Conservation (phyloP, 2,113 vertebrate genomes). For the Percopsis transmontana region DNA sequence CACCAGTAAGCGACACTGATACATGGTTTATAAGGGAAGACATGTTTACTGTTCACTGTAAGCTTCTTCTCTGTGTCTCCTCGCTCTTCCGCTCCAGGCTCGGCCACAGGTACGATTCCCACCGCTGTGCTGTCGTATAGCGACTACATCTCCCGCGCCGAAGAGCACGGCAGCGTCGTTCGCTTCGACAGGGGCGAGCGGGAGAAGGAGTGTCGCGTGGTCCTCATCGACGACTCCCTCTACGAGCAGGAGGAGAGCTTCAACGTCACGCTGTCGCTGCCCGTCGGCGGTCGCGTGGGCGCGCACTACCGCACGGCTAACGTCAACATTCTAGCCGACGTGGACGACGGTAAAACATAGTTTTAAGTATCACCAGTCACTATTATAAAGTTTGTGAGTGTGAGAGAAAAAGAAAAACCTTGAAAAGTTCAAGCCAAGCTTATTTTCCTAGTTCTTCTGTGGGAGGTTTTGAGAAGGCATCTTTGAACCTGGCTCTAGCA, state of each 20-base stretch:
- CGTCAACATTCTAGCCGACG: conserved; percentile 84
- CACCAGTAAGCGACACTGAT: too few species aligned
- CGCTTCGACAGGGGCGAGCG: conserved; percentile 85
- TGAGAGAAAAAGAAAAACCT: too few species aligned
- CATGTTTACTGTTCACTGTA: neutral
- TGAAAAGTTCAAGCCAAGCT: too few species aligned
- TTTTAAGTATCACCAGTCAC: too few species aligned
- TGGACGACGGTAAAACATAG: conserved; percentile 84
- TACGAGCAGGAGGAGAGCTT: conserved; percentile 89
- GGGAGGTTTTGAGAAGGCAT: too few species aligned
- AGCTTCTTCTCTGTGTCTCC: neutral
- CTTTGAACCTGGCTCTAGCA: too few species aligned
- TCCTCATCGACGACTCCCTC: conserved; percentile 92
- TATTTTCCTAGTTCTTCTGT: too few species aligned
- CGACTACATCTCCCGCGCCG: conserved; percentile 91
- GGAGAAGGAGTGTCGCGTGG: conserved; percentile 84
- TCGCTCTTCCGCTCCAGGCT: conserved; percentile 68
- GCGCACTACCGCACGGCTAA: conserved; percentile 75
- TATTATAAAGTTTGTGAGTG: too few species aligned
- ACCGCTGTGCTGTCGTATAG: conserved; percentile 90
- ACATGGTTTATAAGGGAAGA: too few species aligned
- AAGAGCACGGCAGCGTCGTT: conserved; percentile 88
- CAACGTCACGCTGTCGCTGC: conserved; percentile 86
- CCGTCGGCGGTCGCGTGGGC: conserved; percentile 87
- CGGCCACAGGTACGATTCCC: conserved; percentile 87